Evolutionary conservation across 35 echinoderm and acorn worm species (phyloP), one percentile per base, ranked within the genome.

Genomic region (Acanthaster planci): DNA sequence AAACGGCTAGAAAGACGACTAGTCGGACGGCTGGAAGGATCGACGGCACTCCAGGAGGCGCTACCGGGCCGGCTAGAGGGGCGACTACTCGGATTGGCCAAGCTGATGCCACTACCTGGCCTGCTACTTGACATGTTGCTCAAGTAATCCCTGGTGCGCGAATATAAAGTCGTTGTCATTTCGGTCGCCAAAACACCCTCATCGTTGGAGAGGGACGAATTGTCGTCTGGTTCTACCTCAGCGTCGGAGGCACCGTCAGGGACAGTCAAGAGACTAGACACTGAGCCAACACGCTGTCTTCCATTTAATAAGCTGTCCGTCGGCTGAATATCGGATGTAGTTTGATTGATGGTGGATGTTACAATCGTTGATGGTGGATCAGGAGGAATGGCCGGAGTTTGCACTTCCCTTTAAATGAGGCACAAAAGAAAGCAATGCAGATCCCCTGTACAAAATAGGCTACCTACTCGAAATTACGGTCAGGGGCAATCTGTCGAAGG

Each of bases 191-290:
- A 26, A 26, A 72, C 64, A 26, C 64, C 64, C 22, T 72, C 64
- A 35, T 72, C 64, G 64, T 31, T 72, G 64, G 64, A 72, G 1
- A 72, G 26, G 26, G 64, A 72, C 3, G 64, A 72, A 26, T 72
- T 72, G 64, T 72, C 64, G 64, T 72, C 64, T 4, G 64, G 64
- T 23, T 72, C 64, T 14, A 72, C 30, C 26, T 72, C 64, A 12
- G 30, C 2, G 23, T 26, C 26, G 26, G 14, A 1, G 64, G 9
- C 57, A 19, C 64, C 64, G 14, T 72, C 64, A 34, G 64, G 64
- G 64, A 72, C 29, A 34, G 64, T 35, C 26, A 72, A 26, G 64
- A 72, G 64, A 72, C 64, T 72, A 31, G 64, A 26, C 7, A 72
- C 26, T 10, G 64, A 72, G 64, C 64, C 64, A 27, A 34, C 64